Percentiles rank a stretch among this genome's conserved stretches.
phyloP scores from a whole-genome alignment of 2,797 vertebrate genomes.

The Enteromius mattozi region DNA sequence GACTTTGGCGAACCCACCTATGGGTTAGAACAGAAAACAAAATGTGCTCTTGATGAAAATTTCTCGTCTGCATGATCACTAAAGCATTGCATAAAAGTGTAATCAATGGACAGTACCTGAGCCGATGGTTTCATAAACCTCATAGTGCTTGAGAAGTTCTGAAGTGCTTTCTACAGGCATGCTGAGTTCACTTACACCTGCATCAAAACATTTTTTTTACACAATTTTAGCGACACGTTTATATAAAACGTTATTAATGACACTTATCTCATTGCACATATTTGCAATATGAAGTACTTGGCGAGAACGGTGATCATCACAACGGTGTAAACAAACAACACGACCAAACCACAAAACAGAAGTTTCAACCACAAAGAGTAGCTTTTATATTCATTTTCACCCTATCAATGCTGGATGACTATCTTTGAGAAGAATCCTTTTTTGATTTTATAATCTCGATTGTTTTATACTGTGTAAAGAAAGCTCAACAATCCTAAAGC shows the following conservation, averaged over 20 bases:
- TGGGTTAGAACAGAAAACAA: constrained; percentile 4
- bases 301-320: background rate
- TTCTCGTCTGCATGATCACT: background rate
- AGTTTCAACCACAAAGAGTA: background rate
- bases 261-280: background rate
- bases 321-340: background rate
- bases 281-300: background rate
- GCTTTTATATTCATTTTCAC: background rate
- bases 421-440: background rate
- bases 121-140: constrained; percentile 90
- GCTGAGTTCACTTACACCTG: constrained; percentile 4
- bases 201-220: background rate
- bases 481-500: background rate
- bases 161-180: constrained; percentile 79
- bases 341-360: background rate
- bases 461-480: background rate
- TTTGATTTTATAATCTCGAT: background rate
- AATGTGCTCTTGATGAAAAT: background rate
- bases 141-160: constrained; percentile 88
- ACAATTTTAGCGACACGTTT: background rate
- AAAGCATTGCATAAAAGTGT: background rate
- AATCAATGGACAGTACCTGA: constrained; percentile 79
- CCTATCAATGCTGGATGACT: background rate
- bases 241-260: background rate
- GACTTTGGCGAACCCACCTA: constrained; percentile 97